A percentile compares a stretch with the other conserved stretches of the same genome.
Conservation (phyloP, 2,888 invertebrate species). For the Bugulina stolonifera region DNA sequence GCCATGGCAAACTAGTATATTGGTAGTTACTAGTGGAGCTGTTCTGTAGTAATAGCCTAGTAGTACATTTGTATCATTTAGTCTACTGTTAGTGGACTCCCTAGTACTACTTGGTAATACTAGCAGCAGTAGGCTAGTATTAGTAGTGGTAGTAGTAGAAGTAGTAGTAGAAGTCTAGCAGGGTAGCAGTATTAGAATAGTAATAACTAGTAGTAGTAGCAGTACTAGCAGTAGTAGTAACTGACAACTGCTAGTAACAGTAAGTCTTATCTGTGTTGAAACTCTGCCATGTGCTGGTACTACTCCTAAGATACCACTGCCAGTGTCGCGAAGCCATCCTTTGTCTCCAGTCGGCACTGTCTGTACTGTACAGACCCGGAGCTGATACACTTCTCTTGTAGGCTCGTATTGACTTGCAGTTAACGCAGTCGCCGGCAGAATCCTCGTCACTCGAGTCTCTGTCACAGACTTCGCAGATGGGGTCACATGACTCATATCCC, state of each 20-base stretch:
- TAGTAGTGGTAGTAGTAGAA: too few relatives aligned
- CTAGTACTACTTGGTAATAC: too few relatives aligned
- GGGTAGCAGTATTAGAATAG: too few relatives aligned
- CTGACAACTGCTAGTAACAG: too few relatives aligned
- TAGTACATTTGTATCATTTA: too few relatives aligned
- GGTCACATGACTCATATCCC: constrained; percentile 16
- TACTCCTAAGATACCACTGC: constrained; percentile 12
- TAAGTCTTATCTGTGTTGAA: constrained; percentile 23
- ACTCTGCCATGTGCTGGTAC: constrained; percentile 9
- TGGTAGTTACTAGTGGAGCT: too few relatives aligned
- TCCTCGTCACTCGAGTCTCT: constrained; percentile 18
- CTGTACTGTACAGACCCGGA: neutral
- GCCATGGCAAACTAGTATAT: too few relatives aligned
- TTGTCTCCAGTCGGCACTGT: neutral
- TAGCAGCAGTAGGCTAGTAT: neutral
- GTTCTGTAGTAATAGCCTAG: too few relatives aligned
- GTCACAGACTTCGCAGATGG: neutral
- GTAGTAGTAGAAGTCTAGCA: too few relatives aligned
- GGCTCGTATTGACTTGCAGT: neutral
- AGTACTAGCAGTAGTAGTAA: too few relatives aligned
- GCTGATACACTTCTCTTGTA: neutral
- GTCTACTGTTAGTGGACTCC: too few relatives aligned
- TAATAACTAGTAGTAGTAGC: too few relatives aligned
- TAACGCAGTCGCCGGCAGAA: neutral
- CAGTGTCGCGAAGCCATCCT: constrained; percentile 8